Evolutionary conservation across 1,140 invertebrate species (phyloP), one percentile per base, ranked within the genome.

Genomic region (Diprion similis): DNA sequence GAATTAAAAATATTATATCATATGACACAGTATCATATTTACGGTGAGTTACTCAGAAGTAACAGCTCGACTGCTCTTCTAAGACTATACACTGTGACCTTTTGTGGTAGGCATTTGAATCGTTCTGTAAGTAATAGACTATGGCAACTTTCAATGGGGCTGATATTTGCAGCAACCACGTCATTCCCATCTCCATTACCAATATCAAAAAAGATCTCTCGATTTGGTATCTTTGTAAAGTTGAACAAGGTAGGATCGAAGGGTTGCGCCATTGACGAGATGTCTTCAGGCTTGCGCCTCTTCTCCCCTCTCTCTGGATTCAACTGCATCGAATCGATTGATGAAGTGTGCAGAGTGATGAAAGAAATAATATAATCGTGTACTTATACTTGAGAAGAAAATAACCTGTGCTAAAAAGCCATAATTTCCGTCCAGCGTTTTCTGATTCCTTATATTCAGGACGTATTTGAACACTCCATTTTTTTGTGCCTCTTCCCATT

Each of bases 131-230:
- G 85, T 10, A 95, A 79, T 59, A 95, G 86, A 75, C 89, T 90
- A 84, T 95, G 92, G 51, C 91, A 90, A 75, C 85, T 89, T 76
- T 92, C 91, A 76, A 95, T 86, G 2, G 94, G 94, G 81, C 93
- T 95, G 4, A 91, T 89, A 89, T 95, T 95, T 46, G 93, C 89
- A 46, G 92, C 71, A 85, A 90, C 76, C 66, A 80, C 75, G 76
- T 91, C 83, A 73, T 85, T 81, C 68, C 79, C 76, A 71, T 80
- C 74, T 48, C 76, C 75, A 75, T 82, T 77, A 70, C 79, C 78
- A 71, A 88, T 75, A 46, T 89, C 75, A 76, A 91, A 89, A 59
- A 93, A 79, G 70, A 92, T 87, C 86, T 95, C 94, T 76, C 89
- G 78, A 17, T 84, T 24, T 18, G 86, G 81, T 70, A 92, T 85